Base-by-base conservation (phyloP, 2,888 invertebrate species). In the Cecidostiba fungosa region DNA sequence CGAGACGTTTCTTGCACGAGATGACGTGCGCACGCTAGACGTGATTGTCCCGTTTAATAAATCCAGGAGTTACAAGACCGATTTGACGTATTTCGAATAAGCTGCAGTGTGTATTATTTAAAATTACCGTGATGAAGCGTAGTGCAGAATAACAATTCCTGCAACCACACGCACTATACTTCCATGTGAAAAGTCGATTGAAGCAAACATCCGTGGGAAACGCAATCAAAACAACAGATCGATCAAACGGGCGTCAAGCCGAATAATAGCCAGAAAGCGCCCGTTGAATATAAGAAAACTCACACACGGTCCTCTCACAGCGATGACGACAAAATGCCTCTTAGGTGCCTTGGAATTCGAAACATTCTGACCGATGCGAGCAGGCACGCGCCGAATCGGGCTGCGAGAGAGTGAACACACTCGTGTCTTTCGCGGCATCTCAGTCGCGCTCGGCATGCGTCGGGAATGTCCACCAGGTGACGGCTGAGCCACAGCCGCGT, bases 391-490 rank as follows among this genome's bases (percentile, higher is more conserved):
- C 74, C 47, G 82, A 85, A 82, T 83, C 77, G 85, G 88, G 84
- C 88, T 87, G 88, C 88, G n/a, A 82, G 87, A 70, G 79, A 29
- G 32, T n/a, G 62, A 3, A 8, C 62, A 19, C 47, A 54, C 62
- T 69, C 66, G 82, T 85, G 73, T 80, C 82, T 77, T 86, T 87
- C 87, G 88, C 87, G 92, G 92, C 89, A 92, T 92, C 90, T 89
- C 88, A 89, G 89, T 89, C 89, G 89, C 90, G 92, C 91, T 88
- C 84, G 92, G 92, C 90, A 92, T 91, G 91, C 90, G 92, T 89
- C 90, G 89, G 87, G 91, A 91, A 92, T 92, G 92, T 92, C 92
- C 92, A 91, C 89, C 90, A 89, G 90, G 92, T 91, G 92, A 92
- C 92, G 92, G 91, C 90, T 89, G 90, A 91, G 91, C 90, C 91